A percentile compares a stretch with the other conserved stretches of the same genome.
phyloP scores from a whole-genome alignment of 1,140 invertebrate genomes.

The Pemphigus obesinymphae region DNA sequence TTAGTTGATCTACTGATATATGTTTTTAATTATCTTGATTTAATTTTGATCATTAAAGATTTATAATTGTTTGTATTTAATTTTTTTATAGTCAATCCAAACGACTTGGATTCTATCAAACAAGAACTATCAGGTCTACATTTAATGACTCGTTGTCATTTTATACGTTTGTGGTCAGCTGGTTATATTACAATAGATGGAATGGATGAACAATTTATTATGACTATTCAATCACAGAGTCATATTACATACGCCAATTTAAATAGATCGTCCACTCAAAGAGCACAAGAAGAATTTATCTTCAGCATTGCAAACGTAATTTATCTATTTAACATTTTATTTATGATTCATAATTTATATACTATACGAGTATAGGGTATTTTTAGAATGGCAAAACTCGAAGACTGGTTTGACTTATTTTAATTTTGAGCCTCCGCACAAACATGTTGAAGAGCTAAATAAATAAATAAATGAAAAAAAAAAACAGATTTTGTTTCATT shows the following conservation, averaged over 20 bases:
- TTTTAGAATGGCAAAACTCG: too few relatives aligned
- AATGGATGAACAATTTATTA: conserved; percentile 33
- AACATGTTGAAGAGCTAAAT: too few relatives aligned
- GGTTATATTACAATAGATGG: not conserved
- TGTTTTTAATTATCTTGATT: too few relatives aligned
- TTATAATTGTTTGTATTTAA: not conserved
- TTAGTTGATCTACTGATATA: too few relatives aligned
- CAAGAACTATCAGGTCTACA: not conserved
- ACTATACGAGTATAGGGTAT: too few relatives aligned
- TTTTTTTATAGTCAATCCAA: not conserved
- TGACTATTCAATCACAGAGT: conserved; percentile 10
- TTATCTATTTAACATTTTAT: not conserved
- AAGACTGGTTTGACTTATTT: too few relatives aligned
- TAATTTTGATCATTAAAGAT: too few relatives aligned
- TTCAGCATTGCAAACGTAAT: conserved; percentile 32
- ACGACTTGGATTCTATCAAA: not conserved
- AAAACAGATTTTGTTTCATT: too few relatives aligned
- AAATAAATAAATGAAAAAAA: too few relatives aligned
- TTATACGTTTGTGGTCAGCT: not conserved
- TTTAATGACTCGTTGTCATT: conserved; percentile 15
- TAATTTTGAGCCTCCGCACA: too few relatives aligned
- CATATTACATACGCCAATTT: conserved; percentile 15
- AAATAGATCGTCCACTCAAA: not conserved
- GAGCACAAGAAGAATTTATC: conserved; percentile 2
- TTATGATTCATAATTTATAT: too few relatives aligned